These are phyloP conservation scores for Condylura cristata DNA, from an alignment of 2,113 vertebrate genomes.

Conservation along the genomic window DNA sequence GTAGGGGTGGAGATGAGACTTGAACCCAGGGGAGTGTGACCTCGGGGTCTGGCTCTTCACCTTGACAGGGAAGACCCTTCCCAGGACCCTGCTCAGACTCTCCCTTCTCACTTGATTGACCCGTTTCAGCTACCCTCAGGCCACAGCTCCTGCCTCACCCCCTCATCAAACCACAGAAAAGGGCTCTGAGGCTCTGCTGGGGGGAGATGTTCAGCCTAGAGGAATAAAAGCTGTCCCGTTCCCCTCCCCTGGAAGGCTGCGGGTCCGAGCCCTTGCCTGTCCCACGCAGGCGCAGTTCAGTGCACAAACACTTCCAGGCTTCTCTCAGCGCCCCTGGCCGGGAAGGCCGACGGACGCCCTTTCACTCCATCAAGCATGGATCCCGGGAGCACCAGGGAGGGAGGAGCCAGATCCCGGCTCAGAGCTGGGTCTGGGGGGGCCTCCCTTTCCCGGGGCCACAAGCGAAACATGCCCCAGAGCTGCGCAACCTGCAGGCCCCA, in stretches of 20 bases:
- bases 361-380: background rate
- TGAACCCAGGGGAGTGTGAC: background rate
- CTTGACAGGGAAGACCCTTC: background rate
- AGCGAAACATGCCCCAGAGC: background rate
- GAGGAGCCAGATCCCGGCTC: background rate
- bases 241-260: no score
- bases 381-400: fast-evolving
- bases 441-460: no score
- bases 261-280: fast-evolving
- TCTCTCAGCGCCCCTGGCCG: background rate
- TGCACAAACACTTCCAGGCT: background rate
- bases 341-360: background rate
- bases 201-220: background rate
- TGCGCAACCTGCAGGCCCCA: background rate
- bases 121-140: background rate
- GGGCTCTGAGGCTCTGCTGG: background rate
- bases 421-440: no score
- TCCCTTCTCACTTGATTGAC: background rate
- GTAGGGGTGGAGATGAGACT: background rate
- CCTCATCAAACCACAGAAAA: no score
- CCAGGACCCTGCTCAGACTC: background rate
- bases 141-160: background rate
- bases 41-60: background rate
- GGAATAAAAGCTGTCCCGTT: background rate
- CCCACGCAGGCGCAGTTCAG: background rate